These are phyloP conservation scores for human (Homo sapiens) DNA, from an alignment of 2,113 vertebrate species.

Conservation along the genomic window GRCh38 chr14:33134501-33135000, in stretches of 20 bases:
- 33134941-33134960: slow-evolving; percentile 64
- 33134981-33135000: slow-evolving; percentile 66
- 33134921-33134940: slow-evolving; percentile 34
- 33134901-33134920: slow-evolving; percentile 18
- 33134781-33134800: slow-evolving; percentile 57
- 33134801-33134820: neutral
- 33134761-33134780: slow-evolving; percentile 3
- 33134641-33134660: neutral
- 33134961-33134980: slow-evolving; percentile 4
- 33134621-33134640: neutral
- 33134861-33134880: slow-evolving; percentile 23
- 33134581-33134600: neutral
- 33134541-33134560: neutral
- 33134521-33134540: slow-evolving; percentile 47
- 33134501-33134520: slow-evolving; percentile 30
- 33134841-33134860: neutral
- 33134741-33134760: neutral
- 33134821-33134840: neutral
- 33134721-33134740: slow-evolving; percentile 19
- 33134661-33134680: neutral
- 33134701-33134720: neutral
- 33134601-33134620: neutral
- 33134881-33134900: slow-evolving; percentile 15
- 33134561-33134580: neutral
- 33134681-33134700: neutral